A percentile compares a stretch with the other conserved stretches of the same genome.
Evolutionary conservation across 2,888 invertebrate species (phyloP).

Genomic region (Abscondita cerata): DNA sequence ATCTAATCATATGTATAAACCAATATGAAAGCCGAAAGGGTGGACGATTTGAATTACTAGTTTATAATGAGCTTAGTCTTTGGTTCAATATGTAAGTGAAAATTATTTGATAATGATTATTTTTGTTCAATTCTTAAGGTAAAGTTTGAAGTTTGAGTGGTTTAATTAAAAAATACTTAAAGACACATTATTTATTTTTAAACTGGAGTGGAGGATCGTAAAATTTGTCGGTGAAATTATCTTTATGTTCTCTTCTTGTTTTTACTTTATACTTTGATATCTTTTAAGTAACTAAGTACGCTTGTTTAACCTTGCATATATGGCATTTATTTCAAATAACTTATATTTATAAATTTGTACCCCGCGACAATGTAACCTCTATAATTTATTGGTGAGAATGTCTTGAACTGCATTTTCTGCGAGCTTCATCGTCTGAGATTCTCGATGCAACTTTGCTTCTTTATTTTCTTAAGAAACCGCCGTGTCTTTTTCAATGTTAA

Average conservation of each 20-base stretch:
- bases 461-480: constrained; percentile 18
- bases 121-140: too few species aligned
- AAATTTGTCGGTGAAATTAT: neutral
- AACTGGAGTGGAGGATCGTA: too few species aligned
- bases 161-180: too few species aligned
- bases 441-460: constrained; percentile 27
- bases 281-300: neutral
- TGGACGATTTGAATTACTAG: too few species aligned
- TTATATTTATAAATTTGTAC: constrained; percentile 39
- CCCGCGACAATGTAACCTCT: constrained; percentile 34
- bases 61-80: too few species aligned
- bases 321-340: constrained; percentile 32
- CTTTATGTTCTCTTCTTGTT: neutral
- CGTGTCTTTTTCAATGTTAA: constrained; percentile 14
- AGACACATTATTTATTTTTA: too few species aligned
- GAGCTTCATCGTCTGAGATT: constrained; percentile 38
- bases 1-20: too few species aligned
- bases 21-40: too few species aligned
- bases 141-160: too few species aligned
- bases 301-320: constrained; percentile 12
- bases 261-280: neutral
- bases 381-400: constrained; percentile 38
- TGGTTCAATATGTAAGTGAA: too few species aligned
- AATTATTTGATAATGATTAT: too few species aligned
- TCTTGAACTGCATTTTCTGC: constrained; percentile 37